These are phyloP conservation scores for Chironomus tepperi DNA, from an alignment of 1,140 invertebrate genomes.

Conservation along the genomic window DNA sequence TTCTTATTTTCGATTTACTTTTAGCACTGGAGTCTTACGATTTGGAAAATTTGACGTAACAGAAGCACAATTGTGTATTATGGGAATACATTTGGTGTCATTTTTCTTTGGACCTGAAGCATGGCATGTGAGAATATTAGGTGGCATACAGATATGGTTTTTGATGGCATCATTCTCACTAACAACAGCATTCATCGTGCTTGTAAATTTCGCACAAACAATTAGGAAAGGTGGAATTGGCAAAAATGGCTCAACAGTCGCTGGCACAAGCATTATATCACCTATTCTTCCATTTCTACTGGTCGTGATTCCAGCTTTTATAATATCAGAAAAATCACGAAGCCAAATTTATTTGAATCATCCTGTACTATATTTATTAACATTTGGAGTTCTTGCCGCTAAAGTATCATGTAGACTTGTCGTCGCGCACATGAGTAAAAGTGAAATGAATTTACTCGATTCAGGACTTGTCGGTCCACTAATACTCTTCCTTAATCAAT, in stretches of 20 bases:
- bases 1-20: not conserved
- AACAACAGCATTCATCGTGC: constrained; percentile 46
- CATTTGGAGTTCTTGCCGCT: constrained; percentile 90
- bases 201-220: constrained; percentile 58
- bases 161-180: constrained; percentile 61
- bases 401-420: constrained; percentile 96
- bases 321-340: constrained; percentile 89
- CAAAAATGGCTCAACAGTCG: constrained; percentile 89
- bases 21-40: constrained; percentile 68
- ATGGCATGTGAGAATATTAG: constrained; percentile 63
- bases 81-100: constrained; percentile 78
- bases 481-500: constrained; percentile 95
- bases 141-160: constrained; percentile 62
- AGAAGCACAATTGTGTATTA: constrained; percentile 93
- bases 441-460: constrained; percentile 95
- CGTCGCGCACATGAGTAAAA: constrained; percentile 98
- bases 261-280: constrained; percentile 89
- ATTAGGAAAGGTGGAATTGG: constrained; percentile 84
- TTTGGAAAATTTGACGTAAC: constrained; percentile 97
- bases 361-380: constrained; percentile 85
- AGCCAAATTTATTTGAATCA: constrained; percentile 83
- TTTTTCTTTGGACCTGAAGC: constrained; percentile 75
- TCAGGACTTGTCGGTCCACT: constrained; percentile 86
- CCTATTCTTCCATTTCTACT: constrained; percentile 89
- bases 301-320: constrained; percentile 83